Conservation (phyloP, 1,140 invertebrate species). For the Stenopsyche tienmushanensis region DNA sequence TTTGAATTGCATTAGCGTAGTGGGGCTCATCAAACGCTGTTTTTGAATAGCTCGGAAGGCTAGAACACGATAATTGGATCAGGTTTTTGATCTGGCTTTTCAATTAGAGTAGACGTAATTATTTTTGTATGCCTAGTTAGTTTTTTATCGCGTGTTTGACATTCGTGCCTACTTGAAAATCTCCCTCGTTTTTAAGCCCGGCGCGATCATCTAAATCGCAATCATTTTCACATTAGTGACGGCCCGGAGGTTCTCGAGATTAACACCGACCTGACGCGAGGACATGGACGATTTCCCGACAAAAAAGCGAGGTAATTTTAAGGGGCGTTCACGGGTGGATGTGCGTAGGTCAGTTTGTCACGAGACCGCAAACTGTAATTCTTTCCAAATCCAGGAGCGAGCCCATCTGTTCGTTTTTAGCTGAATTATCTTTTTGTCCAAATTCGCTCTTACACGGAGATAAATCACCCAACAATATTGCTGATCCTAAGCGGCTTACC, state of each 20-base stretch:
- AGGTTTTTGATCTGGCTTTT: no score
- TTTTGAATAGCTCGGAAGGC: no score
- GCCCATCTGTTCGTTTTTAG: slow-evolving; percentile 15
- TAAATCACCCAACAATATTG: slow-evolving; percentile 15
- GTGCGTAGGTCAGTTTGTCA: neutral
- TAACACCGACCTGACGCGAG: no score
- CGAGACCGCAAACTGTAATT: neutral
- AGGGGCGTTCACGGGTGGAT: neutral
- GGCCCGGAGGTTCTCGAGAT: neutral
- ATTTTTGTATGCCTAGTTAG: no score
- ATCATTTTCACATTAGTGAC: neutral
- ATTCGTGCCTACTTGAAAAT: no score
- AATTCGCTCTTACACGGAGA: slow-evolving; percentile 7
- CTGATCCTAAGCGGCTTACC: slow-evolving; percentile 12
- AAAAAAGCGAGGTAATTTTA: neutral
- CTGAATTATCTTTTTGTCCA: slow-evolving; percentile 8
- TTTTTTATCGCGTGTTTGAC: no score
- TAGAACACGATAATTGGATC: no score
- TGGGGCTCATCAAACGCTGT: no score
- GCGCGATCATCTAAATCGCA: no score
- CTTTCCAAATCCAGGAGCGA: neutral
- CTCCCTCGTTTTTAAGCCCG: no score
- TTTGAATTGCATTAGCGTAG: no score
- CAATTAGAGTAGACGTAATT: no score
- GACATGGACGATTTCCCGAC: neutral